Evolutionary conservation across 2,888 invertebrate species (phyloP).

Genomic region (Himalopsyche anomala): DNA sequence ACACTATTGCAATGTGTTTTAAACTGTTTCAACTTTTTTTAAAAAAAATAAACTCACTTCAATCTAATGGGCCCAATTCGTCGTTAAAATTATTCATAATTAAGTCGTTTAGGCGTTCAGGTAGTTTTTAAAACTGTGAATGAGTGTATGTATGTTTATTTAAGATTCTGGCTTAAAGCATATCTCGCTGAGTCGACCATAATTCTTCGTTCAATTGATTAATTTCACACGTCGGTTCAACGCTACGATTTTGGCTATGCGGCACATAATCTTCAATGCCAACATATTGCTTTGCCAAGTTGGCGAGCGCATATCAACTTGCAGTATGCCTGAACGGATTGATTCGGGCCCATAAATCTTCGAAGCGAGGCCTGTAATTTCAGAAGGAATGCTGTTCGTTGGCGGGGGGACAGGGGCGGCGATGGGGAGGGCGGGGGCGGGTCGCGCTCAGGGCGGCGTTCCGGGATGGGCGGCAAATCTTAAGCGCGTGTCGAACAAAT

Average conservation of each 20-base stretch:
- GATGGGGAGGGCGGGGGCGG: slow-evolving; percentile 15
- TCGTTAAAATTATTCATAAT: too few species aligned
- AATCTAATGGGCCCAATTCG: too few species aligned
- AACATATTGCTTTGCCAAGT: neutral
- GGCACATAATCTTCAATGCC: neutral
- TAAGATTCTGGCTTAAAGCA: too few species aligned
- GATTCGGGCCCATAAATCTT: slow-evolving; percentile 64
- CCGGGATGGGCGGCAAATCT: neutral
- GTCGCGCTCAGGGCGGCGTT: slow-evolving; percentile 22
- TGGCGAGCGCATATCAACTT: slow-evolving; percentile 29
- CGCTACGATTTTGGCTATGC: neutral
- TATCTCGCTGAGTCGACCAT: too few species aligned
- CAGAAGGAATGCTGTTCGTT: slow-evolving; percentile 62
- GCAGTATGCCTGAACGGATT: slow-evolving; percentile 55
- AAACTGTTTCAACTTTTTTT: too few species aligned
- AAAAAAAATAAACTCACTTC: too few species aligned
- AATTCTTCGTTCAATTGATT: too few species aligned
- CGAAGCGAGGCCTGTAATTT: slow-evolving; percentile 62
- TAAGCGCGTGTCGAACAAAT: neutral
- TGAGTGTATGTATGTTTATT: too few species aligned
- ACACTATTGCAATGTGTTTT: too few species aligned
- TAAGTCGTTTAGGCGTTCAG: too few species aligned
- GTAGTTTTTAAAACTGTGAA: too few species aligned
- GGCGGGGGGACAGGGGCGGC: neutral
- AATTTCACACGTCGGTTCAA: neutral